Conservation (phyloP, 2,888 invertebrate species). For the Agriopis leucophaearia region DNA sequence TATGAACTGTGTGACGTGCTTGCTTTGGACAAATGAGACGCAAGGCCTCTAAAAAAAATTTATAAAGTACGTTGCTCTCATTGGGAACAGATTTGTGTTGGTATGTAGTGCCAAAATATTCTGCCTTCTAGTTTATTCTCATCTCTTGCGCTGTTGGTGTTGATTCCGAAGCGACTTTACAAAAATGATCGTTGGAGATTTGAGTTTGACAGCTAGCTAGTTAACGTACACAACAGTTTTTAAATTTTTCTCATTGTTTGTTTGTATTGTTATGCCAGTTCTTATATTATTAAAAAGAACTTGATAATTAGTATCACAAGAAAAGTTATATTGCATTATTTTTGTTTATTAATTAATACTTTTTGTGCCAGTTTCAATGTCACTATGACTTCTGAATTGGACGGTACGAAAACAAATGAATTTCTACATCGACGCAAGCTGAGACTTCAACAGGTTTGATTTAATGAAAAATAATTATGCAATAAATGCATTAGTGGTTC, state of each 20-base stretch:
- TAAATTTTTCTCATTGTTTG: neutral
- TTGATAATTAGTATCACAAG: neutral
- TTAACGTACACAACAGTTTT: neutral
- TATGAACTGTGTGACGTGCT: too few relatives aligned
- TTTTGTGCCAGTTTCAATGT: constrained; percentile 50
- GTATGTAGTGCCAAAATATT: too few relatives aligned
- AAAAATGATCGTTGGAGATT: constrained; percentile 12
- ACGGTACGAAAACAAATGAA: constrained; percentile 80
- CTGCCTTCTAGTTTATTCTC: too few relatives aligned
- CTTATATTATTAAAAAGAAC: neutral
- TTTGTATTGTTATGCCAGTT: neutral
- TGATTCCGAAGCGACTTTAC: neutral
- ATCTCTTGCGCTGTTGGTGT: too few relatives aligned
- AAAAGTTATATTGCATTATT: neutral
- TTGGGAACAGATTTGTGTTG: too few relatives aligned
- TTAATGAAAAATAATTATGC: constrained; percentile 49
- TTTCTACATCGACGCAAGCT: constrained; percentile 77
- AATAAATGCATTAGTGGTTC: constrained; percentile 37
- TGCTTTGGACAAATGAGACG: too few relatives aligned
- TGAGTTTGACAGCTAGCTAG: neutral
- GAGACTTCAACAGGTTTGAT: constrained; percentile 80
- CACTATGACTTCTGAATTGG: constrained; percentile 77
- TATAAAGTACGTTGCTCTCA: too few relatives aligned
- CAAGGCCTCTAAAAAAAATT: too few relatives aligned
- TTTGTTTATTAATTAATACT: constrained; percentile 19